Base-by-base conservation (phyloP, 2,888 invertebrate genomes). In the Acleris emargana region DNA sequence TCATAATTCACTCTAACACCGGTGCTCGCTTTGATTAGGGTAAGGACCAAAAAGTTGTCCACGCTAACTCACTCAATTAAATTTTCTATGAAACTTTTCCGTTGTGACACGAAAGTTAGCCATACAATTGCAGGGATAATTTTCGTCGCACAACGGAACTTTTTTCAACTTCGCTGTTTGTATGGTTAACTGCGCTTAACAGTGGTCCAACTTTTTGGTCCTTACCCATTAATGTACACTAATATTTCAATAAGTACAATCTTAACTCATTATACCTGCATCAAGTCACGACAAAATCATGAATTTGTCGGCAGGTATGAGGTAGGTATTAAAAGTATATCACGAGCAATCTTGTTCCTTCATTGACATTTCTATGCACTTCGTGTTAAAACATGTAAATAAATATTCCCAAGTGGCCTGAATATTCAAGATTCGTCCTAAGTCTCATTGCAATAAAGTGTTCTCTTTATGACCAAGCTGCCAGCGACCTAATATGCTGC, bases 401-500 rank as follows among this genome's bases (percentile, higher is more conserved):
- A 50, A 13, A 13, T 18, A 22, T 53, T 42, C 0, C 38, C 54
- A 20, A 54, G 28, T 17, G 17, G 25, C 17, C 57, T 47, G 43
- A 47, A 45, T 47, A 64, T 20, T 58, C 9, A 55, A 57, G 51
- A 51, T 61, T 57, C 57, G 38, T 38, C 20, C 38, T 38, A 58
- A 47, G 42, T 28, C 47, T 71, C 62, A 72, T 73, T 75, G 72
- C 71, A 77, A 76, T 77, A 78, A 86, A 84, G 70, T 81, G 76
- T 86, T 89, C 82, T 89, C 80, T 90, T 87, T 90, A 79, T 85
- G 78, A 84, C 81, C 88, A 90, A 89, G 91, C 93, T 82, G 93
- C 93, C 87, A 84, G 91, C 84, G 93, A 93, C 76, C 80, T 93
- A 76, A 93, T 93, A 86, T 93, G 93, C 90, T 93, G 93, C 87